phyloP scores from a whole-genome alignment of 2,113 vertebrate species.

The Notiomystis cincta region DNA sequence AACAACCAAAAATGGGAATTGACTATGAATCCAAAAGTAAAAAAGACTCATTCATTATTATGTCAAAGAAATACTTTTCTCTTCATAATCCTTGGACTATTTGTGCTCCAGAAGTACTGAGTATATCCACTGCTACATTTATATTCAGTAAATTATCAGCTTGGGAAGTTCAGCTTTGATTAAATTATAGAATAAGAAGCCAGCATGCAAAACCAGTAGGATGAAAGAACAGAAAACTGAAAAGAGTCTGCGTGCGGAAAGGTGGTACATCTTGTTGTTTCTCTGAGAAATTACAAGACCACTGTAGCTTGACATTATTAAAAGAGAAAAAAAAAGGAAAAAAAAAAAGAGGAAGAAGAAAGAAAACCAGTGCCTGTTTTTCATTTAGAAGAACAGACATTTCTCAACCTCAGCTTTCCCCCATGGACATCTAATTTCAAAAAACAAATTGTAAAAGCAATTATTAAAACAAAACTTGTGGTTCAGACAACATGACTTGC shows the following conservation, averaged over 20 bases:
- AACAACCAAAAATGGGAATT: neutral
- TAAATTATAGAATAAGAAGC: neutral
- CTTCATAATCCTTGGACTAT: neutral
- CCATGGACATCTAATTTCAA: neutral
- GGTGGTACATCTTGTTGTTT: neutral
- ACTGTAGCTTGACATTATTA: neutral
- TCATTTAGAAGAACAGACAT: neutral
- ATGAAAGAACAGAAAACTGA: neutral
- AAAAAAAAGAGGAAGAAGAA: neutral
- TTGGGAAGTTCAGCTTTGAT: neutral
- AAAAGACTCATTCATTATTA: neutral
- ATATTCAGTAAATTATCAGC: neutral
- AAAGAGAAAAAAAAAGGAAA: neutral
- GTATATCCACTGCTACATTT: neutral
- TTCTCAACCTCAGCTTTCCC: neutral
- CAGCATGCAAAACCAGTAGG: neutral
- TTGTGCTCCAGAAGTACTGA: neutral
- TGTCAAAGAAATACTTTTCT: neutral
- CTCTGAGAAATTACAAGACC: neutral
- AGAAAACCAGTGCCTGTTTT: neutral
- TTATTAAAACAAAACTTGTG: neutral
- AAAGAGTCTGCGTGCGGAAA: neutral
- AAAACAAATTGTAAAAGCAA: neutral
- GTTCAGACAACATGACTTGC: neutral
- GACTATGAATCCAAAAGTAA: neutral